Conservation (phyloP, 2,888 invertebrate species). For the Hipparchia semele region DNA sequence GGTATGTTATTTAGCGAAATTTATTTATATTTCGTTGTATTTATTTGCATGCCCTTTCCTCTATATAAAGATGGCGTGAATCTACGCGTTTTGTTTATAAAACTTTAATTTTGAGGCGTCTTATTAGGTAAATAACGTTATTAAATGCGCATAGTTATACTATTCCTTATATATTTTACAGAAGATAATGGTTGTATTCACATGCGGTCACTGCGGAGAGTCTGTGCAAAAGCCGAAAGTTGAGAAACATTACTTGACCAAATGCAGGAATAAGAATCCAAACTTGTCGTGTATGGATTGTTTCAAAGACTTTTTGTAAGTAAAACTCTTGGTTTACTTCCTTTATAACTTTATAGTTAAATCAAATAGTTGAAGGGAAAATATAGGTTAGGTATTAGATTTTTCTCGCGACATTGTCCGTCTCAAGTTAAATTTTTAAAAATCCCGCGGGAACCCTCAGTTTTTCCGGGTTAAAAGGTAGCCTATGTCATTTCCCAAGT, state of each 20-base stretch:
- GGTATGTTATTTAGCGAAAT: constrained; percentile 5
- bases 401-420: too few species aligned
- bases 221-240: constrained; percentile 95
- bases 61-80: constrained; percentile 18
- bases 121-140: background rate
- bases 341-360: background rate
- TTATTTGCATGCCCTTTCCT: background rate
- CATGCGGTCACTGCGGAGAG: constrained; percentile 95
- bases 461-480: too few species aligned
- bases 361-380: background rate
- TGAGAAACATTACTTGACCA: constrained; percentile 91
- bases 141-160: background rate
- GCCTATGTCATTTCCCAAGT: too few species aligned
- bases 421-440: too few species aligned
- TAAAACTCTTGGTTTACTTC: constrained; percentile 40
- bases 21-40: background rate
- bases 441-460: too few species aligned
- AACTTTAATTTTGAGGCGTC: background rate
- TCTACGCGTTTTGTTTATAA: background rate
- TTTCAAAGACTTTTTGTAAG: constrained; percentile 92
- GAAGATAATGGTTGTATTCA: constrained; percentile 94
- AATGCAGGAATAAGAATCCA: constrained; percentile 86
- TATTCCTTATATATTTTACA: background rate
- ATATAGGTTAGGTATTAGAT: background rate
- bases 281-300: constrained; percentile 97